Percentiles rank a stretch among this genome's conserved stretches.
Evolutionary conservation across 2,888 invertebrate genomes (phyloP).

Genomic region (Arctia plantaginis): DNA sequence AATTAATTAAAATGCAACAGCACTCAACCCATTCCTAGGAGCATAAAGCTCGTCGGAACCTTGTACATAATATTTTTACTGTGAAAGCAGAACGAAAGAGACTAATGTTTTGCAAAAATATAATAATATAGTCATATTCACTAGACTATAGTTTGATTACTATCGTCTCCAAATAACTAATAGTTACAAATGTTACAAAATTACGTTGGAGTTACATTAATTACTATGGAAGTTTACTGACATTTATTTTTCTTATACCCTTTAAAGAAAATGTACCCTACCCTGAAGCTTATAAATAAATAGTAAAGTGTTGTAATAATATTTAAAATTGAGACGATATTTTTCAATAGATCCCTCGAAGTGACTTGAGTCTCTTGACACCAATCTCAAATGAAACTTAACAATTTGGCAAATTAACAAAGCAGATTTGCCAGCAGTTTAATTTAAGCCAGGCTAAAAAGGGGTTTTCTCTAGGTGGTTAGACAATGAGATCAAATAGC

Average conservation of each 20-base stretch:
- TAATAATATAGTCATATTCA: slow-evolving; percentile 35
- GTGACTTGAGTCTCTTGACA: slow-evolving; percentile 47
- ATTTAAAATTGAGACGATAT: slow-evolving; percentile 18
- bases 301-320: slow-evolving; percentile 26
- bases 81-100: slow-evolving; percentile 58
- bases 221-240: slow-evolving; percentile 29
- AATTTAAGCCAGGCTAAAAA: slow-evolving; percentile 43
- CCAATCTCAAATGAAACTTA: slow-evolving; percentile 60
- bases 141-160: slow-evolving; percentile 29
- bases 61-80: slow-evolving; percentile 67
- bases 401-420: slow-evolving; percentile 76
- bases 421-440: slow-evolving; percentile 63
- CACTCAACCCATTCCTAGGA: slow-evolving; percentile 80
- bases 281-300: slow-evolving; percentile 17
- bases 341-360: slow-evolving; percentile 62
- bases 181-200: slow-evolving; percentile 36
- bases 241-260: slow-evolving; percentile 31
- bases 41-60: slow-evolving; percentile 68
- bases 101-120: slow-evolving; percentile 43
- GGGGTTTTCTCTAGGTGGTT: slow-evolving; percentile 44
- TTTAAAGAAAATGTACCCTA: no score
- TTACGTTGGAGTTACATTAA: no score
- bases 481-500: slow-evolving; percentile 38
- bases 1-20: slow-evolving; percentile 86
- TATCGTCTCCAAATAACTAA: slow-evolving; percentile 41